These are phyloP conservation scores for Cossypha polioptera DNA, from an alignment of 2,797 vertebrate genomes.

Conservation along the genomic window DNA sequence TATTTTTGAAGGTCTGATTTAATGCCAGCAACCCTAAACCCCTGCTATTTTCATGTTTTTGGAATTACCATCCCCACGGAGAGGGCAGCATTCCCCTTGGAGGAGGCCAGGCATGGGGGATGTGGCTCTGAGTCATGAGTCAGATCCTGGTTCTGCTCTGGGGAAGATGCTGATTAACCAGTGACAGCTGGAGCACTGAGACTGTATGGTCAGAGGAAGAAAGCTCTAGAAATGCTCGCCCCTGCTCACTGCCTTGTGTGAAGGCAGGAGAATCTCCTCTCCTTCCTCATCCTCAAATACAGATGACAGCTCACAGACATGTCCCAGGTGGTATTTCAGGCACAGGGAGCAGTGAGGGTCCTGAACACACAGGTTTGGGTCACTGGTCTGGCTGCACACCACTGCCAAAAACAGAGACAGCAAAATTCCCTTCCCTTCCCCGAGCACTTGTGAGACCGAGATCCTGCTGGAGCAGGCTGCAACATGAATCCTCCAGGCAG, in stretches of 20 bases:
- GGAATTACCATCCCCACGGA: not conserved
- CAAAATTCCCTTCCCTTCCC: not conserved
- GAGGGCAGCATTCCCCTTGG: not conserved
- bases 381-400: not conserved
- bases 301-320: not conserved
- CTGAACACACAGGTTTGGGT: not conserved
- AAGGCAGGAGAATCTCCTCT: not conserved
- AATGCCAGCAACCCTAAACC: not conserved
- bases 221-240: not conserved
- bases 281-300: not conserved
- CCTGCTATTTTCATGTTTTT: not conserved
- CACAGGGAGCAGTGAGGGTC: not conserved
- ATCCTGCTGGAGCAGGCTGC: not conserved
- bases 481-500: not conserved
- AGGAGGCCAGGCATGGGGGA: not conserved
- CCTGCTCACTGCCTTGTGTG: not conserved
- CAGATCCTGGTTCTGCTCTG: not conserved
- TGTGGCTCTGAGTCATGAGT: not conserved
- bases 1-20: not conserved
- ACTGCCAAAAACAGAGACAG: not conserved
- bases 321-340: not conserved
- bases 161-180: constrained; percentile 7
- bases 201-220: not conserved
- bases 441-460: not conserved
- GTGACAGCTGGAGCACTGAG: not conserved